phyloP scores from a whole-genome alignment of 2,888 invertebrate genomes.

The Cryptocheilus praepositus region DNA sequence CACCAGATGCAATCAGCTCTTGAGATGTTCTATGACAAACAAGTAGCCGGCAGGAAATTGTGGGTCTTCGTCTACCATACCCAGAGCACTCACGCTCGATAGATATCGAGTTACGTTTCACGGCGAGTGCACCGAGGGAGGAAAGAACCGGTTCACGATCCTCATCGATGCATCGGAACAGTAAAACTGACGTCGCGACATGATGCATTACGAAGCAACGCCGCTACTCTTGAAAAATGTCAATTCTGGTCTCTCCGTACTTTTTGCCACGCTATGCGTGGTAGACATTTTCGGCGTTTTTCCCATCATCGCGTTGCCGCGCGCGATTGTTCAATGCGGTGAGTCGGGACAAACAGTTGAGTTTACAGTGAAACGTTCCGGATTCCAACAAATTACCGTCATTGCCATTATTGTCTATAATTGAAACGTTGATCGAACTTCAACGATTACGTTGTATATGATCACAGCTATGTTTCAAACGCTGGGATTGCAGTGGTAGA shows the following conservation, averaged over 20 bases:
- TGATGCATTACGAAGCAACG: conserved; percentile 63
- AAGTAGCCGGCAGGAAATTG: conserved; percentile 34
- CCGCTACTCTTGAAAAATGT: conserved; percentile 57
- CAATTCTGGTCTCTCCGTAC: conserved; percentile 79
- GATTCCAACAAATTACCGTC: background rate
- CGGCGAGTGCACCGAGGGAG: conserved; percentile 35
- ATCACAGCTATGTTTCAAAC: too few species aligned
- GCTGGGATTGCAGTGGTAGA: too few species aligned
- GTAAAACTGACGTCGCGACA: conserved; percentile 15
- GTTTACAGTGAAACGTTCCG: background rate
- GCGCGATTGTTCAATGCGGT: conserved; percentile 86
- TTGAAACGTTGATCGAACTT: too few species aligned
- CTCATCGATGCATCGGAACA: conserved; percentile 10
- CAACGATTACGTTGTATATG: too few species aligned
- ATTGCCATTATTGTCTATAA: too few species aligned
- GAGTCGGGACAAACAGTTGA: conserved; percentile 49
- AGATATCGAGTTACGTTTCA: conserved; percentile 58
- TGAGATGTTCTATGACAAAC: too few species aligned
- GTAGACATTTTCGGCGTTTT: conserved; percentile 90
- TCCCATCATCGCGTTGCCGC: conserved; percentile 86
- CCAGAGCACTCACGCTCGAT: conserved; percentile 52
- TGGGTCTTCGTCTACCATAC: conserved; percentile 62
- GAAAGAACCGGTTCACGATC: conserved; percentile 60
- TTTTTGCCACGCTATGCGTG: conserved; percentile 85
- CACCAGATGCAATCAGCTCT: too few species aligned